A percentile compares a stretch with the other conserved stretches of the same genome.
phyloP scores from a whole-genome alignment of 2,888 invertebrate species.

The Parnassius orleans region DNA sequence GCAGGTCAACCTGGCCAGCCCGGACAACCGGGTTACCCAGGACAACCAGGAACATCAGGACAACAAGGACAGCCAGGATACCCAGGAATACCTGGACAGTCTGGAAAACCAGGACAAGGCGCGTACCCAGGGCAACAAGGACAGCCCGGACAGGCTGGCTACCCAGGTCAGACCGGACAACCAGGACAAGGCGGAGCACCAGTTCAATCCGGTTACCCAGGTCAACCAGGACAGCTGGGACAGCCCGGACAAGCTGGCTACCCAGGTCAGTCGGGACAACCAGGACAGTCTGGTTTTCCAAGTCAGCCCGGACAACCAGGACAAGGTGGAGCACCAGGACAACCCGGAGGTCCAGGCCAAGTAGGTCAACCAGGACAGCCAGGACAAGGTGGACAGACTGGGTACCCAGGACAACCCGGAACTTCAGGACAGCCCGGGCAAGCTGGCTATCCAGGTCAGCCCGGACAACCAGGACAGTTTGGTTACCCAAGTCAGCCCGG shows the following conservation, averaged over 20 bases:
- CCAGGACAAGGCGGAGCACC: slow-evolving; percentile 49
- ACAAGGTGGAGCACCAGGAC: slow-evolving; percentile 38
- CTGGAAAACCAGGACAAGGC: slow-evolving; percentile 31
- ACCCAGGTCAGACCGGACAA: slow-evolving; percentile 32
- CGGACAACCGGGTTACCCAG: slow-evolving; percentile 28
- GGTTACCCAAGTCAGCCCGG: slow-evolving; percentile 46
- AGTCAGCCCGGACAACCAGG: slow-evolving; percentile 52
- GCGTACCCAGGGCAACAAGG: slow-evolving; percentile 33
- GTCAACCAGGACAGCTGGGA: slow-evolving; percentile 25
- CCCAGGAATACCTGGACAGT: slow-evolving; percentile 36
- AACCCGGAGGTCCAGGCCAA: slow-evolving; percentile 73
- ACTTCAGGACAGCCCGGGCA: slow-evolving; percentile 36
- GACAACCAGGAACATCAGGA: slow-evolving; percentile 34
- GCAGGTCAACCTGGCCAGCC: slow-evolving; percentile 37
- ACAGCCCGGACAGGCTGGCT: slow-evolving; percentile 60
- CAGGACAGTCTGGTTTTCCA: slow-evolving; percentile 41
- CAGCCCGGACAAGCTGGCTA: slow-evolving; percentile 39
- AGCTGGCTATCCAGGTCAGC: slow-evolving; percentile 40
- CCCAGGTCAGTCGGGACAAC: slow-evolving; percentile 38
- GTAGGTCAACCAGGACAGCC: slow-evolving; percentile 40
- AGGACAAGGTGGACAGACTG: slow-evolving; percentile 34
- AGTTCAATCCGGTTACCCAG: slow-evolving; percentile 52
- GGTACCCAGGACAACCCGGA: slow-evolving; percentile 45
- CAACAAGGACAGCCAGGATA: slow-evolving; percentile 53
- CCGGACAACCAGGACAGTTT: slow-evolving; percentile 38